phyloP scores from a whole-genome alignment of 2,113 vertebrate species.

The rabbit (Oryctolagus cuniculus) region mOryCun1.1 NC_091434.1:23780501-23781000 shows the following conservation, averaged over 20 bases:
- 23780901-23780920: not conserved
- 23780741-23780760: slow-evolving; percentile 26
- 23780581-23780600: not conserved
- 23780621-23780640: slow-evolving; percentile 59
- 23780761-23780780: slow-evolving; percentile 28
- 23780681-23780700: not conserved
- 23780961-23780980: slow-evolving; percentile 1
- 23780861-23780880: not conserved
- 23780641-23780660: slow-evolving; percentile 17
- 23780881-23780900: not conserved
- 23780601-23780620: slow-evolving; percentile 33
- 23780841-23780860: not conserved
- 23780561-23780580: not conserved
- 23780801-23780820: slow-evolving; percentile 30
- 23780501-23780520: not conserved
- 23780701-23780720: not conserved
- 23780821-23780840: not conserved
- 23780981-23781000: not conserved
- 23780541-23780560: not conserved
- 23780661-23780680: slow-evolving; percentile 14
- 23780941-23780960: not conserved
- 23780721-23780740: not conserved
- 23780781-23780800: slow-evolving; percentile 4
- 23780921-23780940: not conserved
- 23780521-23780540: not conserved